Percentiles rank a stretch among this genome's conserved stretches.
Evolutionary conservation across 2,888 invertebrate species (phyloP).

Genomic region (Nephrotoma guestfalica): DNA sequence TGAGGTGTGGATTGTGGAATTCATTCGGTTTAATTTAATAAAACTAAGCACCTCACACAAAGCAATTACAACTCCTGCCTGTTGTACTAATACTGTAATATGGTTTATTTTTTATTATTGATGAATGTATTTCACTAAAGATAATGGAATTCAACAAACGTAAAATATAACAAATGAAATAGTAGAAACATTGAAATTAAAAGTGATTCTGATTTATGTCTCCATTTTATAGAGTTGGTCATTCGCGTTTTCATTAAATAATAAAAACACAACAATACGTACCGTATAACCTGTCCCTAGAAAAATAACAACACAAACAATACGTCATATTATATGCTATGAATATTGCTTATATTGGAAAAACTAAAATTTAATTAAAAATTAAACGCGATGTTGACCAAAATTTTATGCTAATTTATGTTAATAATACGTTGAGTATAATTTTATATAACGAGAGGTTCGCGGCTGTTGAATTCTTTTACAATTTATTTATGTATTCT

Average conservation of each 20-base stretch:
- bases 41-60: background rate
- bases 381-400: background rate
- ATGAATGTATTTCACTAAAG: background rate
- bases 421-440: background rate
- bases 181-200: background rate
- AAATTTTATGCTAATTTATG: background rate
- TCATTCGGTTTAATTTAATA: background rate
- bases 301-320: background rate
- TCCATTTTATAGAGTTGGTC: background rate
- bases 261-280: background rate
- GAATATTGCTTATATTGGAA: background rate
- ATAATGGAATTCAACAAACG: background rate
- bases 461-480: background rate
- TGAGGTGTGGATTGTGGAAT: background rate
- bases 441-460: background rate
- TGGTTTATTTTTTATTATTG: too few species aligned
- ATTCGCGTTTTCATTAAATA: background rate
- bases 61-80: background rate
- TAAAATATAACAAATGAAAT: background rate
- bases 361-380: background rate
- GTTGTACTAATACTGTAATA: too few species aligned
- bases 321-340: background rate
- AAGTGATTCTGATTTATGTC: background rate
- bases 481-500: background rate
- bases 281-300: background rate